phyloP scores from a whole-genome alignment of 2,797 vertebrate genomes.

The Pitangus sulphuratus region DNA sequence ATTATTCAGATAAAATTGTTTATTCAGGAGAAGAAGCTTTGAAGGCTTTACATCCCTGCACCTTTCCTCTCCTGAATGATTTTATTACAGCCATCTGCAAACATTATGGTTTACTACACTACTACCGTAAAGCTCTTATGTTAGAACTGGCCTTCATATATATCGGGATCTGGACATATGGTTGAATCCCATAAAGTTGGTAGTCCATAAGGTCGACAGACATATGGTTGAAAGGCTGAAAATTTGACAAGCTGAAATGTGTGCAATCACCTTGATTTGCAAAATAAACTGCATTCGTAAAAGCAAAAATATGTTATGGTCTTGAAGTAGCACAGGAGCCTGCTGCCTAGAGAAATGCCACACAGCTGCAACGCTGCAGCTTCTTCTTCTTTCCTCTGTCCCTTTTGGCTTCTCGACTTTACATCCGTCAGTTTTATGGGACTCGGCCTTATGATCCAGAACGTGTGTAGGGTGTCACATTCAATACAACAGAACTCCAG shows the following conservation, averaged over 20 bases:
- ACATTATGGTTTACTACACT: conserved; percentile 77
- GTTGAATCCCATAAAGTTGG: conserved; percentile 70
- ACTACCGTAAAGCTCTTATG: conserved; percentile 76
- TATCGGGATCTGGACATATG: conserved; percentile 69
- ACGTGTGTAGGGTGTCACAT: background rate
- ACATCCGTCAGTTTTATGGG: conserved; percentile 58
- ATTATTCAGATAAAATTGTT: conserved; percentile 71
- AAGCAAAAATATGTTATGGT: conserved; percentile 57
- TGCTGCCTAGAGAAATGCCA: conserved; percentile 32
- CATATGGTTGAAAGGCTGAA: conserved; percentile 72
- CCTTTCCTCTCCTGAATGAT: conserved; percentile 77
- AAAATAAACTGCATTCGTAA: conserved; percentile 65
- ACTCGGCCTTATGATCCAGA: conserved; percentile 26
- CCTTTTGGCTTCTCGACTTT: conserved; percentile 1
- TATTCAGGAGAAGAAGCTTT: conserved; percentile 68
- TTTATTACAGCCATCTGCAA: conserved; percentile 79
- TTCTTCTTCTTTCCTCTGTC: conserved; percentile 9
- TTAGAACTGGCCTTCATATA: conserved; percentile 74
- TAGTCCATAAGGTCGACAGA: conserved; percentile 69
- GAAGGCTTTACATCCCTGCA: conserved; percentile 71
- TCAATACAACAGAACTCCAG: background rate
- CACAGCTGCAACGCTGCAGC: background rate
- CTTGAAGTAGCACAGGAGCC: conserved; percentile 46
- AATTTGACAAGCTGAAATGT: conserved; percentile 72
- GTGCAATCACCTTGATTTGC: conserved; percentile 66